These are phyloP conservation scores for Rotaria macrura DNA, from an alignment of 2,888 invertebrate species.

Conservation along the genomic window DNA sequence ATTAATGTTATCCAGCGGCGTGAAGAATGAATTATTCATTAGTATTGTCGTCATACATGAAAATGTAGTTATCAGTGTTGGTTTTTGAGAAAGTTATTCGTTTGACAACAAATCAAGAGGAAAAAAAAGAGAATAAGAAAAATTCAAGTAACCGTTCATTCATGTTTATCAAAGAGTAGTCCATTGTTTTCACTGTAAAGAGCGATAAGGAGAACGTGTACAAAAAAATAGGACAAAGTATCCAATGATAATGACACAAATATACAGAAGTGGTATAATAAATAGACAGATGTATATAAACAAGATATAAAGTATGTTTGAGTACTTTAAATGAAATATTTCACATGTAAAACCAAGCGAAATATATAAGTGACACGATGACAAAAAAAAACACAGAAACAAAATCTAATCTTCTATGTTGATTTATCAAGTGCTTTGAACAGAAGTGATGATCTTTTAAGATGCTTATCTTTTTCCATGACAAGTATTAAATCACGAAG, in stretches of 20 bases:
- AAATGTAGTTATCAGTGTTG: too few species aligned
- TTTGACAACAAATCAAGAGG: too few species aligned
- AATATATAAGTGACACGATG: background rate
- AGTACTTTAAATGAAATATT: background rate
- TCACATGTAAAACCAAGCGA: background rate
- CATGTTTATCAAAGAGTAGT: background rate
- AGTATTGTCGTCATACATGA: too few species aligned
- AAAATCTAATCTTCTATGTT: slow-evolving; percentile 14
- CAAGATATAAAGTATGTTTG: background rate
- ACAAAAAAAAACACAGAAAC: too few species aligned
- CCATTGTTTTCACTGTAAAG: background rate
- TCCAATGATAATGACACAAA: background rate
- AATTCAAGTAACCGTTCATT: background rate
- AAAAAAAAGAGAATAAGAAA: background rate
- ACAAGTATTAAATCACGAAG: slow-evolving; percentile 81
- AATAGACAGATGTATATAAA: background rate
- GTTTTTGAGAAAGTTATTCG: too few species aligned
- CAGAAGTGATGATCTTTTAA: slow-evolving; percentile 46
- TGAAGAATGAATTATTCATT: too few species aligned
- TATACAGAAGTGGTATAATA: background rate
- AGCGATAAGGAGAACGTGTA: background rate
- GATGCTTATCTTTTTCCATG: slow-evolving; percentile 77
- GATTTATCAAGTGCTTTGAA: slow-evolving; percentile 51
- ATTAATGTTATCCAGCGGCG: too few species aligned
- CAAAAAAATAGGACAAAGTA: background rate